These are phyloP conservation scores for Halcyon badia DNA, from an alignment of 2,797 vertebrate species.

Conservation along the genomic window DNA sequence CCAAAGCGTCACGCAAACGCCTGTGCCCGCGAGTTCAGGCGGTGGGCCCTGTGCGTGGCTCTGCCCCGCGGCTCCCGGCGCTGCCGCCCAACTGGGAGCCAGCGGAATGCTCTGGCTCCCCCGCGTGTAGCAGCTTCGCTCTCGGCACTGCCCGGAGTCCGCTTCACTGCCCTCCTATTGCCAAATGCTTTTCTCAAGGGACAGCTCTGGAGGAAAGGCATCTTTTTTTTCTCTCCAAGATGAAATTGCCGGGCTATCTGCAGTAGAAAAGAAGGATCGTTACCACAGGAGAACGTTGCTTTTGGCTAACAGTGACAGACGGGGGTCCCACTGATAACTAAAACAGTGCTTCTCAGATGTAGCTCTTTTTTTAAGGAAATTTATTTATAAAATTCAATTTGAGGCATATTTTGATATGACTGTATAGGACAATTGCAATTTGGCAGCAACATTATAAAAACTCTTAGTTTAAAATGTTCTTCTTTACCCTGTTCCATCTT, in stretches of 20 bases:
- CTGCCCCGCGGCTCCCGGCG: background rate
- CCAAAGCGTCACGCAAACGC: background rate
- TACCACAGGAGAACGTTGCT: fast-evolving
- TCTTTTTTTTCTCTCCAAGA: background rate
- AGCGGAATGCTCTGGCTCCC: slow-evolving; percentile 69
- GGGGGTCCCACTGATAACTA: background rate
- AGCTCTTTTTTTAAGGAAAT: background rate
- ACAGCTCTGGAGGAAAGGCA: background rate
- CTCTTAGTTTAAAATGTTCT: background rate
- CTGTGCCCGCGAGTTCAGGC: background rate
- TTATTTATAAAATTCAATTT: background rate
- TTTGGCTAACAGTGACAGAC: background rate
- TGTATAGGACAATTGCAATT: background rate
- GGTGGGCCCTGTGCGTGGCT: background rate
- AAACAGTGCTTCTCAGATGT: background rate
- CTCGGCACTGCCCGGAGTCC: background rate
- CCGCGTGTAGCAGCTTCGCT: slow-evolving; percentile 30
- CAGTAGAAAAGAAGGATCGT: background rate
- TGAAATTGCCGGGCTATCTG: background rate
- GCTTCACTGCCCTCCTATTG: background rate
- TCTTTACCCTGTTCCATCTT: background rate
- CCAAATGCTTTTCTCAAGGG: background rate
- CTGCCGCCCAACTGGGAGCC: background rate
- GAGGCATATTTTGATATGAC: background rate
- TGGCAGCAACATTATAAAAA: background rate